Base-by-base conservation (phyloP, 2,797 vertebrate species). In the Florisuga fusca region DNA sequence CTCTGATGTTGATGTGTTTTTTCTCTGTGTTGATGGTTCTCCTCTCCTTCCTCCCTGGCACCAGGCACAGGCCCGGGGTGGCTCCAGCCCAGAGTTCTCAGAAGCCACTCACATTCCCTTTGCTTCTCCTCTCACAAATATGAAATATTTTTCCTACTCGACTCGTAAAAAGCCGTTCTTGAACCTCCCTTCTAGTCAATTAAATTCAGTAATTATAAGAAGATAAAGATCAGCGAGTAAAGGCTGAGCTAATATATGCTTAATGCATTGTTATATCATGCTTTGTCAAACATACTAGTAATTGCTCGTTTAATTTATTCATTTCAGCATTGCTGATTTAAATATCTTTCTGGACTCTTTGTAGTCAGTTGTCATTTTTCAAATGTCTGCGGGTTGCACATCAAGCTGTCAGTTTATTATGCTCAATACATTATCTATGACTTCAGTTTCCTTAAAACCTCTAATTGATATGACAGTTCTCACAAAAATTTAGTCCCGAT, bases 391-490 rank as follows among this genome's bases (percentile, higher is more conserved):
- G 72, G 72, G 46, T 84, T 73, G 86, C 75, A 15, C 51, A 75
- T 87, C 92, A 71, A 57, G 89, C 57, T 71, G 87, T 92, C 90
- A 75, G 36, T 90, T 94, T 75, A 72, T 90, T 87, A 31, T 85
- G 45, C 81, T 87, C 72, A 54, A 22, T 66, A 45, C 54, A 69
- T 80, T 77, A 77, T 87, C 94, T 87, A 5, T 23, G 89, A 85
- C 86, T 95, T 77, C 51, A 17, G 19, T 93, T 97, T 58, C 90
- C 93, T 72, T 63, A 73, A 94, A 95, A 43, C 48, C 81, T 29
- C 94, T 93, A 94, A 96, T 97, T 94, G 93, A 92, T 92, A 58
- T 93, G 86, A 87, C 80, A 96, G 78, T 78, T 91, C 58, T 94
- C 93, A 20, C 45, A 92, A 79, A 46, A 84, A 68, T 8, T 12